Percentiles rank a stretch among this genome's conserved stretches.
Conservation (phyloP, 2,797 vertebrate genomes). For the Pseudomugil gertrudae region DNA sequence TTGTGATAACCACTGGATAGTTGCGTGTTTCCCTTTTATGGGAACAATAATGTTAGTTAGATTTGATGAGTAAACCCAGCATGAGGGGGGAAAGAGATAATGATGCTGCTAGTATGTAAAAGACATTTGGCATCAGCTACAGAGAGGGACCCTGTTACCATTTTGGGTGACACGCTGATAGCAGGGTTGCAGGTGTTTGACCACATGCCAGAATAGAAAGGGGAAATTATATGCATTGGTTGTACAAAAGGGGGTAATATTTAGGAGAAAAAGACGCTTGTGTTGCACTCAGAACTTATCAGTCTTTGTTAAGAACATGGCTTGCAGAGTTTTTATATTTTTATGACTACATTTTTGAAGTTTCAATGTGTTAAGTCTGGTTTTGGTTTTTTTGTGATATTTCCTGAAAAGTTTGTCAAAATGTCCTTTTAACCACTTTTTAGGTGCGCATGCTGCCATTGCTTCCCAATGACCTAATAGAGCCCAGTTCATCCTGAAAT, state of each 20-base stretch:
- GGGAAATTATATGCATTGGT: constrained; percentile 51
- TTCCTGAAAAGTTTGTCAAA: constrained; percentile 43
- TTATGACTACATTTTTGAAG: constrained; percentile 41
- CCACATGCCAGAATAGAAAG: constrained; percentile 31
- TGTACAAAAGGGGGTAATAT: constrained; percentile 71
- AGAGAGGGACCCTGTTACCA: neutral
- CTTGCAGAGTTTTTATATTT: constrained; percentile 63
- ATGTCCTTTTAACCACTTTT: constrained; percentile 72
- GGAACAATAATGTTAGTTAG: constrained; percentile 13
- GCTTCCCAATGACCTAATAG: neutral
- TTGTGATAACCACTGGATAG: constrained; percentile 66
- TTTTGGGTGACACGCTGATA: neutral
- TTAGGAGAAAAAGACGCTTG: constrained; percentile 35
- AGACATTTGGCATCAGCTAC: constrained; percentile 25
- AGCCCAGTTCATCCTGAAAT: constrained; percentile 20
- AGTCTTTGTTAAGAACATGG: constrained; percentile 76
- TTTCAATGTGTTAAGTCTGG: constrained; percentile 48
- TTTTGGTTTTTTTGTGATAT: constrained; percentile 42
- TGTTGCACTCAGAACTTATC: constrained; percentile 80
- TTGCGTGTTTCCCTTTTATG: constrained; percentile 44
- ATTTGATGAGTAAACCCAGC: neutral
- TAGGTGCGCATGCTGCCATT: constrained; percentile 5
- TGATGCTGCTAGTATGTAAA: constrained; percentile 19
- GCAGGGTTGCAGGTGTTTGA: constrained; percentile 19
- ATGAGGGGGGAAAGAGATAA: constrained; percentile 8